These are phyloP conservation scores for Bambusicola thoracicus DNA, from an alignment of 2,113 vertebrate genomes.

Conservation along the genomic window DNA sequence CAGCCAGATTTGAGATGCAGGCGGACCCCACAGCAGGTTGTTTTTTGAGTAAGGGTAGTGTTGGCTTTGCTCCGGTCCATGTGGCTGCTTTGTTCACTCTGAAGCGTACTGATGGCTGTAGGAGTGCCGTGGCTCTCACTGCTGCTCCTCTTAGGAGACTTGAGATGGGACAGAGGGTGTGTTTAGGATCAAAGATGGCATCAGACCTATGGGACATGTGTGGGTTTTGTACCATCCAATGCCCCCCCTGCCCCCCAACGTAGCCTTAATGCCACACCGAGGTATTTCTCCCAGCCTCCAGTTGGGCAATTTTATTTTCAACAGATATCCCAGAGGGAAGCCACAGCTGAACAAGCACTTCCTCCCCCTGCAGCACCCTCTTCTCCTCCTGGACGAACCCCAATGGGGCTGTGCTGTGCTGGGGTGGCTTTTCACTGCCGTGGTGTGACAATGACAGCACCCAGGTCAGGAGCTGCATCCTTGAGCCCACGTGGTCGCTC, in stretches of 20 bases:
- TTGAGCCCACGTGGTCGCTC: not conserved
- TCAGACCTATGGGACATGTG: not conserved
- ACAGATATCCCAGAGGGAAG: accelerated
- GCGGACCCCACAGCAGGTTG: not conserved
- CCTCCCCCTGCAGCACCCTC: accelerated
- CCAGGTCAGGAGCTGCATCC: not conserved
- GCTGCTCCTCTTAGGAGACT: not conserved
- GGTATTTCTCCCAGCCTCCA: not conserved
- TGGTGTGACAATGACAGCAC: not conserved
- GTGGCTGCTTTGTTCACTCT: not conserved
- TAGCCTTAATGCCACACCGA: not conserved
- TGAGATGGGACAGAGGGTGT: not conserved
- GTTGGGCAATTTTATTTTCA: slow-evolving; percentile 9
- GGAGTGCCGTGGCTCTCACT: accelerated
- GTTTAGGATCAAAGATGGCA: not conserved
- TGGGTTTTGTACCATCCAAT: no score
- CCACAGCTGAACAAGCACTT: not conserved
- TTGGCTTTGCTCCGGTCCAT: not conserved
- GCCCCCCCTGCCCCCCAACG: no score
- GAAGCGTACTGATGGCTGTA: not conserved
- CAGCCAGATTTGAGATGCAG: accelerated
- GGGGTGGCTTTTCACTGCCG: not conserved
- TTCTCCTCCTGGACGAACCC: not conserved
- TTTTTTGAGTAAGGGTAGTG: accelerated
- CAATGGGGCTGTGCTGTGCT: accelerated